These are phyloP conservation scores for Empidonax traillii DNA, from an alignment of 2,113 vertebrate species.

Conservation along the genomic window DNA sequence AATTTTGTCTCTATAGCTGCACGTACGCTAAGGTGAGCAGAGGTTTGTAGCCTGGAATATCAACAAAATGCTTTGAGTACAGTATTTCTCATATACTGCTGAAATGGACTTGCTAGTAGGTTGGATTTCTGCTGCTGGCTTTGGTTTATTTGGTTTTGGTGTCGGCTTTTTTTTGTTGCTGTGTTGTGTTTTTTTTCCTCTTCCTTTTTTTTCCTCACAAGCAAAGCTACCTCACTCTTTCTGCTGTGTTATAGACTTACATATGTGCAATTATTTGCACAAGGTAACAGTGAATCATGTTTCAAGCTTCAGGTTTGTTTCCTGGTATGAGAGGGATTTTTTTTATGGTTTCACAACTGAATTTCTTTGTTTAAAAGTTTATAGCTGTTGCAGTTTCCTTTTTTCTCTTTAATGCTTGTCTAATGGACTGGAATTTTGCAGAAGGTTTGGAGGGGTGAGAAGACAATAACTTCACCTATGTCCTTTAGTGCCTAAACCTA, in stretches of 20 bases:
- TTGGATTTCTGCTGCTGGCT: neutral
- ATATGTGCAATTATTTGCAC: neutral
- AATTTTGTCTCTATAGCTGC: neutral
- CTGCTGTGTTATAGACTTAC: neutral
- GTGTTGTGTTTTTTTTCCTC: no score
- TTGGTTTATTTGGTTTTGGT: neutral
- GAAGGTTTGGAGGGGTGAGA: neutral
- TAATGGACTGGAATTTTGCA: neutral
- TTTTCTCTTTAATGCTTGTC: neutral
- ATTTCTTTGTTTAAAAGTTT: neutral
- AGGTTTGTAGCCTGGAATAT: neutral
- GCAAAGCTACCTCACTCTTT: neutral
- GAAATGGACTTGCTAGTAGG: neutral
- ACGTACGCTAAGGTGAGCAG: neutral
- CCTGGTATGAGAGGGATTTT: neutral
- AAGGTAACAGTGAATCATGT: neutral
- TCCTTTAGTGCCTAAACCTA: neutral
- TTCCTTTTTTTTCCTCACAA: accelerated
- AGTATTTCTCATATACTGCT: neutral
- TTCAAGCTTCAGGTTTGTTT: neutral
- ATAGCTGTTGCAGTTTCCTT: neutral
- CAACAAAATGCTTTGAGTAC: neutral
- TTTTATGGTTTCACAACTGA: neutral
- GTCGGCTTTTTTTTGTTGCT: neutral
- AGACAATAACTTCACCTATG: neutral